Conservation (phyloP, 64 coral and sea anemone species). For the Hydrozoanthus tunicans region DNA sequence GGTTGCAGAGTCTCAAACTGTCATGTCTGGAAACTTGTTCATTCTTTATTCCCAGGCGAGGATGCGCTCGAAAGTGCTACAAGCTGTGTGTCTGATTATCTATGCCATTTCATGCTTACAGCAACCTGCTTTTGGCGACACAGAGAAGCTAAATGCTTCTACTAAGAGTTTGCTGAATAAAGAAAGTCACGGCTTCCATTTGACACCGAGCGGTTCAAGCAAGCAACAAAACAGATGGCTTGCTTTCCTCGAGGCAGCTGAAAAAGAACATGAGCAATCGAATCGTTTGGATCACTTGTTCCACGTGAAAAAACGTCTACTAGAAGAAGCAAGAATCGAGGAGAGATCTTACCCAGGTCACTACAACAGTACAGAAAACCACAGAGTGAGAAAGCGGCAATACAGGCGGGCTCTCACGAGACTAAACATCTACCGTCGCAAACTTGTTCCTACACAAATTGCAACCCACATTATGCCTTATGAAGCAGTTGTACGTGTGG, state of each 20-base stretch:
- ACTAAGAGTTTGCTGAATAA: background rate
- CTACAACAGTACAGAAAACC: background rate
- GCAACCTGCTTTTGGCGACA: background rate
- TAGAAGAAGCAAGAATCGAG: background rate
- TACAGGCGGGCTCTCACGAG: background rate
- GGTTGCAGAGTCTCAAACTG: background rate
- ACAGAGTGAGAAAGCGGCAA: background rate
- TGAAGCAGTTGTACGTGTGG: conserved; percentile 26
- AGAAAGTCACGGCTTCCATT: background rate
- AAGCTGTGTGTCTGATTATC: background rate
- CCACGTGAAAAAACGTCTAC: background rate
- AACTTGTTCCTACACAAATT: background rate
- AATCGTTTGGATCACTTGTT: background rate
- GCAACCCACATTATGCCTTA: conserved; percentile 27
- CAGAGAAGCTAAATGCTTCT: background rate
- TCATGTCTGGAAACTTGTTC: background rate
- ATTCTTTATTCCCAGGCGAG: background rate
- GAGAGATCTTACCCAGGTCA: background rate
- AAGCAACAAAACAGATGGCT: background rate
- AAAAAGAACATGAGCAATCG: background rate
- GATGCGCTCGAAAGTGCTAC: background rate
- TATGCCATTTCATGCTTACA: background rate
- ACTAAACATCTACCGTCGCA: background rate
- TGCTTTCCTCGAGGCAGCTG: background rate
- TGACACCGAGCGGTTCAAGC: background rate